Conservation (phyloP, 2,113 vertebrate species). For the Ia io region DNA sequence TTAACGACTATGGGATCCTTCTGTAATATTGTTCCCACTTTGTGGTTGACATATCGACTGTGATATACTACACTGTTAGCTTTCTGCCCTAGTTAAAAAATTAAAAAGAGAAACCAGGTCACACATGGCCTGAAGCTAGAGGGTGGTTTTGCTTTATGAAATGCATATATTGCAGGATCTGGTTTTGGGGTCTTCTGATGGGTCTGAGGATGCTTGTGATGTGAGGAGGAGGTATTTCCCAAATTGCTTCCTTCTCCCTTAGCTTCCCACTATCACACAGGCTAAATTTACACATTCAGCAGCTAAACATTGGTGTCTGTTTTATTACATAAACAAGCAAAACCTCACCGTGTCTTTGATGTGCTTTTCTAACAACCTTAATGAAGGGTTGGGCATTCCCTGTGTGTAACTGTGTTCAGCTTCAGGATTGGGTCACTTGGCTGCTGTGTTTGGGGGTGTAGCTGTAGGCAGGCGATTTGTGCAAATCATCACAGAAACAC, state of each 20-base stretch:
- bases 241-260: conserved; percentile 37
- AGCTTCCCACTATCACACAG: background rate
- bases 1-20: background rate
- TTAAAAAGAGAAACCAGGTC: conserved; percentile 55
- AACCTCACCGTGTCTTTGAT: conserved; percentile 32
- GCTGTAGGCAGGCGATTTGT: background rate
- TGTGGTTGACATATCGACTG: conserved; percentile 13
- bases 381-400: background rate
- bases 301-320: conserved; percentile 15
- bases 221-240: conserved; percentile 25
- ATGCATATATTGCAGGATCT: background rate
- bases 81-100: conserved; percentile 50
- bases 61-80: background rate
- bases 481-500: background rate
- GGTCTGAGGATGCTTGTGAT: conserved; percentile 7
- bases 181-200: conserved; percentile 7
- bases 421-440: conserved; percentile 19
- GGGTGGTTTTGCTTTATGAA: conserved; percentile 10
- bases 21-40: background rate
- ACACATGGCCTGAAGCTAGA: background rate
- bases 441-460: background rate
- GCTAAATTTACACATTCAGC: conserved; percentile 37
- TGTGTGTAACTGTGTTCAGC: background rate
- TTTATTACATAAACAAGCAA: conserved; percentile 46
- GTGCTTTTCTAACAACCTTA: conserved; percentile 33